These are phyloP conservation scores for Micromesistius poutassou DNA, from an alignment of 2,797 vertebrate genomes.

Conservation along the genomic window DNA sequence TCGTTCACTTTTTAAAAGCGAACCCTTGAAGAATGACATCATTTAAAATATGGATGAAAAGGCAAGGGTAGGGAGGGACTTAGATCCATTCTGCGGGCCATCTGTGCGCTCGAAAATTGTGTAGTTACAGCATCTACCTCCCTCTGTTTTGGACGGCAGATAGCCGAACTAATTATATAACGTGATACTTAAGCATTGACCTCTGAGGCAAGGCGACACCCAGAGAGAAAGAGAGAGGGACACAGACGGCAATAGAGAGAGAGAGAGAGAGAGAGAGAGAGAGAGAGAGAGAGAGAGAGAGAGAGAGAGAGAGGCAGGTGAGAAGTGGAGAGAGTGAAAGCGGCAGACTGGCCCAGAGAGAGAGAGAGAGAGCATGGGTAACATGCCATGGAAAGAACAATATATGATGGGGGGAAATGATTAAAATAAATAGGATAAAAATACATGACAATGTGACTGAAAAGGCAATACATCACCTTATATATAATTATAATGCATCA, in stretches of 20 bases:
- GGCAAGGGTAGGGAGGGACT: not conserved
- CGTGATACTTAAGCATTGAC: conserved; percentile 36
- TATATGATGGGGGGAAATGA: not conserved
- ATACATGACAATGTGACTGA: not conserved
- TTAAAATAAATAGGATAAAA: not conserved
- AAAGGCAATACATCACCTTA: not conserved
- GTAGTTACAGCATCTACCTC: conserved; percentile 1
- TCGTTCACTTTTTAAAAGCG: not conserved
- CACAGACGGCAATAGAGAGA: conserved; percentile 2
- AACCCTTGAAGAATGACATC: not conserved
- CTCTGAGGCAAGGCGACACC: conserved; percentile 16
- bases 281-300: not conserved
- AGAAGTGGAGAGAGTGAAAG: not conserved
- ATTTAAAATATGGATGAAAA: conserved; percentile 1
- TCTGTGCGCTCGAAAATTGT: not conserved
- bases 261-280: not conserved
- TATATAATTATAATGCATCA: not conserved
- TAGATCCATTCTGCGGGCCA: not conserved
- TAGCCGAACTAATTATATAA: conserved; percentile 41
- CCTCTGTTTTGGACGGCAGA: not conserved
- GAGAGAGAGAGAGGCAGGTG: conserved; percentile 6
- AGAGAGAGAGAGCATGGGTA: conserved; percentile 1
- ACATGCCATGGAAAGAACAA: not conserved
- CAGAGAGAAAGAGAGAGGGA: conserved; percentile 1
- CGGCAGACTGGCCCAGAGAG: conserved; percentile 1